Base-by-base conservation (phyloP, 2,113 vertebrate genomes). In the Oreochromis niloticus region DNA sequence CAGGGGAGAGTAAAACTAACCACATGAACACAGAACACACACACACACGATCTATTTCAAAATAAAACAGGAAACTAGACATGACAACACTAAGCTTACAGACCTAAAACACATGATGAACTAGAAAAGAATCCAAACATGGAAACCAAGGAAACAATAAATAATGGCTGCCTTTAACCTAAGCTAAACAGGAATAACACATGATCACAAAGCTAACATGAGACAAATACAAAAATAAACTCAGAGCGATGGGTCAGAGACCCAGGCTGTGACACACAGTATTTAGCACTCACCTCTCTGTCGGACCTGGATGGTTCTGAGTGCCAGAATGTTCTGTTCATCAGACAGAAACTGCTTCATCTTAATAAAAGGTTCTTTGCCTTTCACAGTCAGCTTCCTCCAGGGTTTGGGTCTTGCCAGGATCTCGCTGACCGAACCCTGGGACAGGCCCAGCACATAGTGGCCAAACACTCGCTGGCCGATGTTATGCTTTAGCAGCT, bases 341-440 rank as follows among this genome's bases (percentile, higher is more conserved):
- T 99, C 98, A 0, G 99, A 98, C 54, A 99, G 96, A 95, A 99
- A 99, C 96, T 99, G 99, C 96, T 98, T 99, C 99, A 99, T 99
- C 95, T 99, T 99, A 94, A 98, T 97, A 93, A 99, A 99, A 1
- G 99, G 99, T 89, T 99, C 99, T 95, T 99, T 99, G 86, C 99
- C 99, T 94, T 99, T 99, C 87, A 99, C 98, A 0, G 99, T 99
- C 92, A 99, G 97, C 96, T 99, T 99, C 95, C 98, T 97, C 99
- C 98, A 99, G 85, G 99, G 98, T 93, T 99, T 99, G 95, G 99
- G 99, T 84, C 99, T 96, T 0, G 99, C 99, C 95, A 99, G 95
- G 91, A 99, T 99, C 97, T 99, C 99, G 0, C 99, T 99, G 95
- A 99, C 99, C 0, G 99, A 99, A 93, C 99, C 99, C 95, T 99